Percentiles rank a stretch among this genome's conserved stretches.
These are phyloP conservation scores for Calliopsis andreniformis DNA, from an alignment of 1,140 invertebrate genomes.

Conservation along the genomic window DNA sequence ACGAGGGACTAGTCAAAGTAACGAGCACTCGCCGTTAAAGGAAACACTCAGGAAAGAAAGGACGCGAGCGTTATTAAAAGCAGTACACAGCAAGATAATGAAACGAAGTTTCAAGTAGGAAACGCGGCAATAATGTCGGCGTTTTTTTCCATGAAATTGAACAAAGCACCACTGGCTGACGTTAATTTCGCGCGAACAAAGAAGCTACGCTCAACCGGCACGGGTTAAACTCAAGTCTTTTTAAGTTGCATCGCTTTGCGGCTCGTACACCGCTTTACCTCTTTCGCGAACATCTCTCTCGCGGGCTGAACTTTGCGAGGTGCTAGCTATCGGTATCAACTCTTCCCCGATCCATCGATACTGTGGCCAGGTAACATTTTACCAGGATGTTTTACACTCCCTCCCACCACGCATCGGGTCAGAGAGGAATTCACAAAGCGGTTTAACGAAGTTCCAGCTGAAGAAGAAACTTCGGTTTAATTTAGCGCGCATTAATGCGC, in stretches of 20 bases:
- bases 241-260: conserved; percentile 5
- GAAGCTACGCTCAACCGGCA: conserved; percentile 17
- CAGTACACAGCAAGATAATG: background rate
- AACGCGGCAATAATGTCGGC: conserved; percentile 12
- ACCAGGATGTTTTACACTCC: conserved; percentile 44
- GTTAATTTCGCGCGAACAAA: conserved; percentile 25
- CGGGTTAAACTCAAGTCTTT: background rate
- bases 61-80: background rate
- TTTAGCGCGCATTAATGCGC: conserved; percentile 68
- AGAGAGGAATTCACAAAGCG: conserved; percentile 64
- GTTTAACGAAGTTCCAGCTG: conserved; percentile 60
- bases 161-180: conserved; percentile 13
- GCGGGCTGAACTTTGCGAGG: no score
- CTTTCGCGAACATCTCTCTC: background rate
- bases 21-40: background rate
- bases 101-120: conserved; percentile 14
- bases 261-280: background rate
- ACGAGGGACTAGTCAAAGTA: background rate
- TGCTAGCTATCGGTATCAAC: background rate
- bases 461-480: conserved; percentile 64
- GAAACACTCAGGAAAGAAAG: background rate
- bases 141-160: conserved; percentile 17
- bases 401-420: conserved; percentile 32
- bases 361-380: conserved; percentile 46
- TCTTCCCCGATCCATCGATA: conserved; percentile 44